These are phyloP conservation scores for Zosterops pallidus DNA, from an alignment of 2,113 vertebrate genomes.

Conservation along the genomic window DNA sequence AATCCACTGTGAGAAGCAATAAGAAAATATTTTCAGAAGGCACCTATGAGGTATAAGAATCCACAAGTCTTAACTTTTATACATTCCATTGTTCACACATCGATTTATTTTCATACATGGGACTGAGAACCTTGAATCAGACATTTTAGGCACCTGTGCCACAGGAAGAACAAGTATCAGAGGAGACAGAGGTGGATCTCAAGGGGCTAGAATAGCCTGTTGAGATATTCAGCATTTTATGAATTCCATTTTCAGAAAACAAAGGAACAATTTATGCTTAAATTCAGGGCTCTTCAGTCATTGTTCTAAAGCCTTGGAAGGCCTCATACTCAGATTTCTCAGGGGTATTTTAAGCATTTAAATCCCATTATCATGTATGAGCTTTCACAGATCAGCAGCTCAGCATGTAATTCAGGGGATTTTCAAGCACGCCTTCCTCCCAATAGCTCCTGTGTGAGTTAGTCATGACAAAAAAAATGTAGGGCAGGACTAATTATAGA, in stretches of 20 bases:
- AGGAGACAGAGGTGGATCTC: neutral
- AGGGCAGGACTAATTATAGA: neutral
- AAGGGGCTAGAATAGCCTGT: neutral
- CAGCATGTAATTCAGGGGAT: neutral
- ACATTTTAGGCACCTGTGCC: neutral
- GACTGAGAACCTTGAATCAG: neutral
- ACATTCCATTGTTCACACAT: rapidly evolving
- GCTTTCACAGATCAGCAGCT: neutral
- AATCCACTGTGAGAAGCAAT: neutral
- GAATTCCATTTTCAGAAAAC: neutral
- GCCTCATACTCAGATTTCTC: neutral
- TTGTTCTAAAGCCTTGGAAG: neutral
- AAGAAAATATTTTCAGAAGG: neutral
- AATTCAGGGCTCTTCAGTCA: neutral
- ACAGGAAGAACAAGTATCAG: neutral
- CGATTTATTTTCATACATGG: neutral
- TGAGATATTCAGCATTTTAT: neutral
- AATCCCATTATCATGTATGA: neutral
- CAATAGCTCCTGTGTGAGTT: neutral
- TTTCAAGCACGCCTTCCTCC: neutral
- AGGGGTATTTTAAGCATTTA: neutral
- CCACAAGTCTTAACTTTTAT: neutral
- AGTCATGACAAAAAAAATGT: neutral
- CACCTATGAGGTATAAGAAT: neutral
- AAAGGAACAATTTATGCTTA: neutral